Base-by-base conservation (phyloP, 1,140 invertebrate species). In the Drosophila rhopaloa region DNA sequence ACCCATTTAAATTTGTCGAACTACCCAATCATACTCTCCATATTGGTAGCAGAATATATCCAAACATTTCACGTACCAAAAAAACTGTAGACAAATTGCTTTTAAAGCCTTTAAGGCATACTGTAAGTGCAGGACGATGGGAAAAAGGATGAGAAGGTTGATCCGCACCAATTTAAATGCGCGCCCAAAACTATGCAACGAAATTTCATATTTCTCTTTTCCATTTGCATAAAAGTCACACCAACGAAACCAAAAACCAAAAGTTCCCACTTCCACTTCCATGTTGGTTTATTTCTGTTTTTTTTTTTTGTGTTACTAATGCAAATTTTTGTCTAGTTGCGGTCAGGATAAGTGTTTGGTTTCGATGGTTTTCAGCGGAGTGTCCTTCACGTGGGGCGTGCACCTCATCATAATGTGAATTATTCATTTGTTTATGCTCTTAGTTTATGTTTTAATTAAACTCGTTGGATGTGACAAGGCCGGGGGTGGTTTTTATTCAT, bases 21-120 rank as follows among this genome's bases (percentile, higher is more conserved):
- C 38, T 63, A 47, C 43, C 62, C 62, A 9, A 1, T n/a, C 4
- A 8, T 19, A 14, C 14, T 62, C 13, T 2, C 5, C 27, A 59
- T 41, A 59, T 43, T 41, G 37, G 59, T 4, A 8, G 27, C 1
- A 6, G n/a, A 62, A 48, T 19, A 62, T 66, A 48, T 66, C 37
- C 27, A 32, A 50, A 63, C 50, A 65, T 65, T 65, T 27, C 10
- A 57, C 50, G 65, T 48, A 43, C 37, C 32, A 58, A 44, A 68
- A 19, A 63, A 57, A 76, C 50, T 63, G n/a, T 58, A 76, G 61
- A 68, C 83, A 86, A 86, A 86, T 86, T 86, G 83, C 79, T 86
- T 86, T 88, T 83, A 88, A 88, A 86, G 83, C 83, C 83, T 88
- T 86, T 86, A 88, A 86, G 83, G 83, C 83, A 76, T 54, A 38